These are phyloP conservation scores for Hafferia zeledoni DNA, from an alignment of 2,797 vertebrate genomes.

Conservation along the genomic window DNA sequence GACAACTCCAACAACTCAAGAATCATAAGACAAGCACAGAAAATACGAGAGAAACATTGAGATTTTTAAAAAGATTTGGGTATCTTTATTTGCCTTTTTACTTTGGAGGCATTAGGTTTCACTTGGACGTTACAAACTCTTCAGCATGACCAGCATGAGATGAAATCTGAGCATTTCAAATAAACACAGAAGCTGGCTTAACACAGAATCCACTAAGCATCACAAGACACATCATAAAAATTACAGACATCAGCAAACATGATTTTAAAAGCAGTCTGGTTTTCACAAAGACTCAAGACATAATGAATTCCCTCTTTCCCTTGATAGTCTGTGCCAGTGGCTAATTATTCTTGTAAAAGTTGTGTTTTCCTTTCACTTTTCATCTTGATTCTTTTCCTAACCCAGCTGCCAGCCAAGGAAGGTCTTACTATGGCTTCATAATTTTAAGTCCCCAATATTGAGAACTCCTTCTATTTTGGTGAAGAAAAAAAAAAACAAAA, in stretches of 20 bases:
- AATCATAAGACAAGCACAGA: neutral
- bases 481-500: neutral
- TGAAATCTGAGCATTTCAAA: neutral
- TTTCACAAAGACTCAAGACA: neutral
- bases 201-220: neutral
- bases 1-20: neutral
- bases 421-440: neutral
- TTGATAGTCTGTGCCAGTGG: neutral
- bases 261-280: neutral
- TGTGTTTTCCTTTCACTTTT: neutral
- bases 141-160: neutral
- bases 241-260: neutral
- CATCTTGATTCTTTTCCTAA: neutral
- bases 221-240: neutral
- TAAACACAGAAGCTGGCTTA: neutral
- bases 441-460: neutral
- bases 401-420: neutral
- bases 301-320: neutral
- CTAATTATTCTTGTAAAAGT: neutral
- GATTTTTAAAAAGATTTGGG: neutral
- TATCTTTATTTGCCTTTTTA: neutral
- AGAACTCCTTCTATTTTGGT: neutral
- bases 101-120: neutral
- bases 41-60: neutral
- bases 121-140: neutral